Conservation (phyloP, 1,140 invertebrate genomes). For the Apis mellifera region DNA sequence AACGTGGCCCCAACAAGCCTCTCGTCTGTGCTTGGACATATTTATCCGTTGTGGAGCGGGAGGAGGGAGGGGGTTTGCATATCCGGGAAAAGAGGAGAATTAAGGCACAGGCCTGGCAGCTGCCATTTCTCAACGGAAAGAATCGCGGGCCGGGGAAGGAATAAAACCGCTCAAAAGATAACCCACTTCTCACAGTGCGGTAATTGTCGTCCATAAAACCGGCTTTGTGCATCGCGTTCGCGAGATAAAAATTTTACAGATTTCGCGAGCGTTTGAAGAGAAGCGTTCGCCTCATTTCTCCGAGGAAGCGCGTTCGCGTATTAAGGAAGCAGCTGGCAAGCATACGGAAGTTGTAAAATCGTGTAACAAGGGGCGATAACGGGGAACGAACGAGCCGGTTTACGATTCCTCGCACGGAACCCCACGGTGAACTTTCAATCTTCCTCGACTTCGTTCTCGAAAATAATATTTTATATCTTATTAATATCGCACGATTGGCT, state of each 20-base stretch:
- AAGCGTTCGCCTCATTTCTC: not conserved
- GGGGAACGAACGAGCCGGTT: constrained; percentile 12
- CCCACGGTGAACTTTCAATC: not conserved
- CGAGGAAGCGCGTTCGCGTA: not conserved
- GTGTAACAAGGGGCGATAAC: constrained; percentile 49
- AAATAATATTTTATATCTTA: not conserved
- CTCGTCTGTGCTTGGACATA: not conserved
- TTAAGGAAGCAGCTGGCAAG: constrained; percentile 19
- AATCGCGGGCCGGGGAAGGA: not conserved
- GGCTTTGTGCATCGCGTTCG: not conserved
- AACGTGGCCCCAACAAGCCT: too few species aligned
- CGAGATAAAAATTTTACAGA: constrained; percentile 45
- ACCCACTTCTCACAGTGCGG: not conserved
- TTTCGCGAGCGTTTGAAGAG: not conserved
- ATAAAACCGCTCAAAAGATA: constrained; percentile 17
- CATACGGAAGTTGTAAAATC: constrained; percentile 44
- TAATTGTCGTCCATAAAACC: constrained; percentile 22
- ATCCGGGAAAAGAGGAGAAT: not conserved
- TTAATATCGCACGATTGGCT: too few species aligned
- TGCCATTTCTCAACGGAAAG: constrained; percentile 1
- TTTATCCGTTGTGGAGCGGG: not conserved
- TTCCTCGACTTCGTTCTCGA: not conserved
- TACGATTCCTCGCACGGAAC: constrained; percentile 26
- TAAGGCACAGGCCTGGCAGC: constrained; percentile 1
- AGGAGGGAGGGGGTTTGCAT: not conserved